phyloP scores from a whole-genome alignment of 1,140 invertebrate species.

The Frieseomelitta varia region DNA sequence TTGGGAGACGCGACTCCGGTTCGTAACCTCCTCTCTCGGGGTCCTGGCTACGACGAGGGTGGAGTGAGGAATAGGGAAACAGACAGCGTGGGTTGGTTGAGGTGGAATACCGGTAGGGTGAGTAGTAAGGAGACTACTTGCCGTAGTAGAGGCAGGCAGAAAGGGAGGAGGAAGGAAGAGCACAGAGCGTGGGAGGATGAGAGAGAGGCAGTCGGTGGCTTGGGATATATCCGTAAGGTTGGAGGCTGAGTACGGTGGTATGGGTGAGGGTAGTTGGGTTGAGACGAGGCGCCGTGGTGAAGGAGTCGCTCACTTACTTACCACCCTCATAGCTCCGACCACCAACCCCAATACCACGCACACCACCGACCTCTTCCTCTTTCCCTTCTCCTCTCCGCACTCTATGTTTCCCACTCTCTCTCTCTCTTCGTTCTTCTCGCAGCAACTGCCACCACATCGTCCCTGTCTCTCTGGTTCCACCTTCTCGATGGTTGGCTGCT shows the following conservation, averaged over 20 bases:
- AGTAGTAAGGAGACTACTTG: constrained; percentile 55
- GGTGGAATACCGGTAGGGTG: constrained; percentile 59
- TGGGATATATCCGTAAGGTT: constrained; percentile 65
- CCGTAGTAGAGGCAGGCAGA: constrained; percentile 39
- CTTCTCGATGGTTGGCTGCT: constrained; percentile 47
- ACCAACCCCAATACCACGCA: constrained; percentile 72
- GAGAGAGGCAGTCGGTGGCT: constrained; percentile 51
- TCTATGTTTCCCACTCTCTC: not conserved
- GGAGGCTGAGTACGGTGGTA: constrained; percentile 31
- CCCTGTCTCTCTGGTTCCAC: constrained; percentile 10
- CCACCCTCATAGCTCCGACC: constrained; percentile 78
- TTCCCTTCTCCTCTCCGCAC: constrained; percentile 6
- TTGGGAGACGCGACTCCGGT: constrained; percentile 73
- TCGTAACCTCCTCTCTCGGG: constrained; percentile 74
- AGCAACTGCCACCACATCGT: constrained; percentile 19
- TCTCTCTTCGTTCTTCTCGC: not conserved
- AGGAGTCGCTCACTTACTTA: constrained; percentile 81
- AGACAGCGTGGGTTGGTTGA: constrained; percentile 67
- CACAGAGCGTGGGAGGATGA: not conserved
- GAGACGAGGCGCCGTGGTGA: constrained; percentile 74
- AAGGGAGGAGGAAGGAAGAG: constrained; percentile 39
- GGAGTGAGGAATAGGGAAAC: constrained; percentile 77
- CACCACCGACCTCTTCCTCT: constrained; percentile 54
- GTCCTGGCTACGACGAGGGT: constrained; percentile 67
- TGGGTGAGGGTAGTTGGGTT: constrained; percentile 56